These are phyloP conservation scores for Pelagia noctiluca DNA, from an alignment of 30 jellyfish, hydroid and myxozoan genomes.

Conservation along the genomic window DNA sequence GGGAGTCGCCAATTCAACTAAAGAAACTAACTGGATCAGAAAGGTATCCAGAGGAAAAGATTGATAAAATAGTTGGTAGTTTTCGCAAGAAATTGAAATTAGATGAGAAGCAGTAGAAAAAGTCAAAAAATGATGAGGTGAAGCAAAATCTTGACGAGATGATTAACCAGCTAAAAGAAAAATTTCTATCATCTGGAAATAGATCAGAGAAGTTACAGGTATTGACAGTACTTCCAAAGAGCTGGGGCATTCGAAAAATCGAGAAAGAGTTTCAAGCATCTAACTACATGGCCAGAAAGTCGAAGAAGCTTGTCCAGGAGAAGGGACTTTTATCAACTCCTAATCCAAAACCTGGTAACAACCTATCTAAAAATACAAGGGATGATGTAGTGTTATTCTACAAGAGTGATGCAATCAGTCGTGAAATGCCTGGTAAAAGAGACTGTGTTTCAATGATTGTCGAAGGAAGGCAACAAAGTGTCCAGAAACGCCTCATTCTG, in stretches of 20 bases:
- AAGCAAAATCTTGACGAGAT: neutral
- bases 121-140: neutral
- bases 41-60: neutral
- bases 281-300: slow-evolving; percentile 17
- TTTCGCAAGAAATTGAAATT: slow-evolving; percentile 6
- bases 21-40: neutral
- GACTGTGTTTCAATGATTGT: slow-evolving; percentile 26
- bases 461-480: neutral
- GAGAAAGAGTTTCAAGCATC: slow-evolving; percentile 12
- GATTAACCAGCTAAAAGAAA: slow-evolving; percentile 1
- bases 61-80: slow-evolving; percentile 4
- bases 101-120: neutral
- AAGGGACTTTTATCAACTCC: slow-evolving; percentile 34
- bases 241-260: slow-evolving; percentile 8
- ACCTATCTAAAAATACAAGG: too few species aligned
- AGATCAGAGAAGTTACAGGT: neutral
- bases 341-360: slow-evolving; percentile 37
- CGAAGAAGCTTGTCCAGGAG: slow-evolving; percentile 24
- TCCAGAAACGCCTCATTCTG: slow-evolving; percentile 38
- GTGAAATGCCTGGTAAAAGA: slow-evolving; percentile 39
- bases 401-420: slow-evolving; percentile 25
- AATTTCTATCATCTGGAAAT: neutral
- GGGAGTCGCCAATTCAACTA: neutral
- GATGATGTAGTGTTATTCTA: too few species aligned
- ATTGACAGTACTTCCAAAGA: slow-evolving; percentile 1